These are phyloP conservation scores for Pomatostomus ruficeps DNA, from an alignment of 2,113 vertebrate species.

Conservation along the genomic window DNA sequence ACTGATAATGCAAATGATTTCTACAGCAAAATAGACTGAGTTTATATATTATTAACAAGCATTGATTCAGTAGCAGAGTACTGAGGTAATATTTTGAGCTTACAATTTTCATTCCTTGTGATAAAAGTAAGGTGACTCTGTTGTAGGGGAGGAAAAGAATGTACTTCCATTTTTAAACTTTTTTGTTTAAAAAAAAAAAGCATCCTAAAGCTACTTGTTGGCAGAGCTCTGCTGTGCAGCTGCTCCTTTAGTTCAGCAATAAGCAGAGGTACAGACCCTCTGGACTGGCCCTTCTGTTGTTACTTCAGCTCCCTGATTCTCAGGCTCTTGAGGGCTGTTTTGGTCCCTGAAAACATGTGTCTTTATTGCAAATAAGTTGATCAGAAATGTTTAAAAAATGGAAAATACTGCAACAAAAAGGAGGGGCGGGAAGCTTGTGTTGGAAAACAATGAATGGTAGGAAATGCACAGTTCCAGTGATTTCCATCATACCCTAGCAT, in stretches of 20 bases:
- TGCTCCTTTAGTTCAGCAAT: neutral
- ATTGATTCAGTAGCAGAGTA: neutral
- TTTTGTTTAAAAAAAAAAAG: neutral
- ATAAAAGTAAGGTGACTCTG: slow-evolving; percentile 40
- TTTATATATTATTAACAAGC: neutral
- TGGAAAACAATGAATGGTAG: neutral
- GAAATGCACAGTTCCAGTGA: neutral
- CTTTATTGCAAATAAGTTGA: neutral
- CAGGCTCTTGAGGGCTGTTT: neutral
- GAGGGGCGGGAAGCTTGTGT: neutral
- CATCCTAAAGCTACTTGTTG: neutral
- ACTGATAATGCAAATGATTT: neutral
- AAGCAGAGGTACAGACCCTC: neutral
- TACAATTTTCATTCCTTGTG: slow-evolving; percentile 18
- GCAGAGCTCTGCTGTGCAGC: neutral
- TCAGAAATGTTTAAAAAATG: neutral
- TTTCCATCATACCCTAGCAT: neutral
- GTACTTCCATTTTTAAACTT: neutral
- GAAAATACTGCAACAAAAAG: neutral
- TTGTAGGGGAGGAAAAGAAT: neutral
- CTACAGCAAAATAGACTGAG: neutral
- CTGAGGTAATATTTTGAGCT: neutral
- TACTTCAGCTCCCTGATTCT: neutral
- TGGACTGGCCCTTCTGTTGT: neutral
- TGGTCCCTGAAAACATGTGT: neutral